phyloP scores from a whole-genome alignment of 2,113 vertebrate genomes.

The Macquaria australasica region DNA sequence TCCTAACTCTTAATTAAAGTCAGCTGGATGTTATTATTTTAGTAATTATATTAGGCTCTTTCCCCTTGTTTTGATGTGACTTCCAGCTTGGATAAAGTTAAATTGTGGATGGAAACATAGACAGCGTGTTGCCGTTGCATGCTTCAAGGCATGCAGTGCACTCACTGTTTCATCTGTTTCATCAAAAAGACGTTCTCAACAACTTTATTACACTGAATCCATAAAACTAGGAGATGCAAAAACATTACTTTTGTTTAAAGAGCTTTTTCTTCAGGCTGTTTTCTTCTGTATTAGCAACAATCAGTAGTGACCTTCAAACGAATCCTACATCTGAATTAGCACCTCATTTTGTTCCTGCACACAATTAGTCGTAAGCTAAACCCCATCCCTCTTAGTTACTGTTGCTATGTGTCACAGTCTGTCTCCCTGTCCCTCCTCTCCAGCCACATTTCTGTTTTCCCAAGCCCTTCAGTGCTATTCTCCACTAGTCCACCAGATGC shows the following conservation, averaged over 20 bases:
- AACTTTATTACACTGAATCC: slow-evolving; percentile 30
- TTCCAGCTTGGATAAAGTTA: slow-evolving; percentile 32
- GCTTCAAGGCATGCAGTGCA: slow-evolving; percentile 9
- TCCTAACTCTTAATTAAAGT: slow-evolving; percentile 67
- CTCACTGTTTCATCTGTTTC: slow-evolving; percentile 11
- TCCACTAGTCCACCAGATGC: too few species aligned
- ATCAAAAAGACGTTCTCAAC: slow-evolving; percentile 9
- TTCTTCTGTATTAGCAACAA: not conserved
- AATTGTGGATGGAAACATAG: slow-evolving; percentile 18
- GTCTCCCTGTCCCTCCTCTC: too few species aligned
- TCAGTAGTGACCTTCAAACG: slow-evolving; percentile 11
- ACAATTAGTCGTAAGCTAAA: not conserved
- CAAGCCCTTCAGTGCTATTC: too few species aligned
- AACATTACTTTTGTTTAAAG: slow-evolving; percentile 3
- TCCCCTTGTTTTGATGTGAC: slow-evolving; percentile 28
- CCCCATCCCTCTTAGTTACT: not conserved
- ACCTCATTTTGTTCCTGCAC: not conserved
- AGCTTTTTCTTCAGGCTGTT: slow-evolving; percentile 2
- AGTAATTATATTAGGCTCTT: slow-evolving; percentile 44
- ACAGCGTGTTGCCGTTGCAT: not conserved
- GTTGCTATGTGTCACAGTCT: too few species aligned
- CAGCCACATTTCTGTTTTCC: too few species aligned
- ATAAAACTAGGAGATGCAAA: slow-evolving; percentile 3
- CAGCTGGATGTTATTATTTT: slow-evolving; percentile 53
- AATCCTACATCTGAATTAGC: slow-evolving; percentile 8